Conservation (phyloP, 1,140 invertebrate species). For the Procambarus virginalis region DNA sequence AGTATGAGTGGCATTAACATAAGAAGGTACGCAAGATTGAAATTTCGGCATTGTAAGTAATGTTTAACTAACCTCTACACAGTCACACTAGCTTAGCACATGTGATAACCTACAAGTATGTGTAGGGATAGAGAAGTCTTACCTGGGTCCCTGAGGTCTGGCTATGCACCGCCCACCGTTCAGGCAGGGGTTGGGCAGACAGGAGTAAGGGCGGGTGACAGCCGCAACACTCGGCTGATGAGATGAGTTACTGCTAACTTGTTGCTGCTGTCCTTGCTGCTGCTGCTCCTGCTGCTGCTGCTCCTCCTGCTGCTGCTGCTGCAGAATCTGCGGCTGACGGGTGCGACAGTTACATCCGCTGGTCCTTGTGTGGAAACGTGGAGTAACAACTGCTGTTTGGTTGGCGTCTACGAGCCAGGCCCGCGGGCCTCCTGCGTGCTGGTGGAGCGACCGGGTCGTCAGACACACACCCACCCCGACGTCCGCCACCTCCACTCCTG, state of each 20-base stretch:
- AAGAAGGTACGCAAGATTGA: too few relatives aligned
- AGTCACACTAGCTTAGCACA: too few relatives aligned
- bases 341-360: slow-evolving; percentile 41
- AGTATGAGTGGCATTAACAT: too few relatives aligned
- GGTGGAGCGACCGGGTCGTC: background rate
- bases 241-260: background rate
- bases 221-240: slow-evolving; percentile 42
- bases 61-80: too few relatives aligned
- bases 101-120: too few relatives aligned
- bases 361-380: slow-evolving; percentile 22
- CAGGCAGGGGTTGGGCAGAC: slow-evolving; percentile 90
- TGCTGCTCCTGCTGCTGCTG: background rate
- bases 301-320: slow-evolving; percentile 23
- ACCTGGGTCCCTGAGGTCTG: slow-evolving; percentile 76
- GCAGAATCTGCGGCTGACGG: slow-evolving; percentile 16
- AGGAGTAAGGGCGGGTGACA: slow-evolving; percentile 76
- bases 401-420: slow-evolving; percentile 57
- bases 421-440: background rate
- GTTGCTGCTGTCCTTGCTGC: background rate
- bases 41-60: too few relatives aligned
- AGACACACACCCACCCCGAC: slow-evolving; percentile 44
- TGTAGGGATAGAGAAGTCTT: background rate
- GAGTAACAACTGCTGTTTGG: slow-evolving; percentile 39
- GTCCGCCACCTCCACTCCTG: slow-evolving; percentile 14
- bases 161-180: slow-evolving; percentile 87